These are phyloP conservation scores for Netta rufina DNA, from an alignment of 2,797 vertebrate genomes.

Conservation along the genomic window DNA sequence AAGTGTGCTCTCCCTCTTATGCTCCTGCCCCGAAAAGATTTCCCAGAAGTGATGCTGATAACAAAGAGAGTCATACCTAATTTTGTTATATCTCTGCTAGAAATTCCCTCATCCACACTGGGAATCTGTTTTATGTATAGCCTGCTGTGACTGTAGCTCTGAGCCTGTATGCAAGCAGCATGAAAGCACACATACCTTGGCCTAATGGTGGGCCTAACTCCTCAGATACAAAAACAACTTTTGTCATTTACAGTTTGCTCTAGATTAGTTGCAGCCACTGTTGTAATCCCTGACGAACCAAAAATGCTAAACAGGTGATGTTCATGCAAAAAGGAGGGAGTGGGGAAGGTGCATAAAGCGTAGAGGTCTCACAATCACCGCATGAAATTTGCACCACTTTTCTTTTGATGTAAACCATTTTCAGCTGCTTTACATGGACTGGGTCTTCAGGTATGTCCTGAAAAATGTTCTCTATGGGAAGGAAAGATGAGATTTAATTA, in stretches of 20 bases:
- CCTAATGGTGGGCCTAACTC: neutral
- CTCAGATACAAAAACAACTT: neutral
- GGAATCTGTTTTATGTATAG: neutral
- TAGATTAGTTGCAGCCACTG: neutral
- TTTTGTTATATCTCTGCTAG: neutral
- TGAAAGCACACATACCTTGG: neutral
- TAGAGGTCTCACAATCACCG: neutral
- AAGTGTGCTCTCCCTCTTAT: neutral
- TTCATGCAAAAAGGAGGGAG: neutral
- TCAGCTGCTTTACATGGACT: neutral
- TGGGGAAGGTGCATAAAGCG: neutral
- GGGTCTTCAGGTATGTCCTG: neutral
- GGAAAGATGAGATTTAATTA: neutral
- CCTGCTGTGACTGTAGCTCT: neutral
- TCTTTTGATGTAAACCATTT: neutral
- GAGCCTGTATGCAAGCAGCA: neutral
- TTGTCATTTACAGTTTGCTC: neutral
- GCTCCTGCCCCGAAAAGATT: neutral
- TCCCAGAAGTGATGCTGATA: neutral
- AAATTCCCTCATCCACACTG: neutral
- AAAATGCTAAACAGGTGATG: neutral
- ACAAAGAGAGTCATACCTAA: neutral
- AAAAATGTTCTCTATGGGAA: neutral
- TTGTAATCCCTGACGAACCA: fast-evolving
- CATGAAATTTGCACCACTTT: neutral